These are phyloP conservation scores for Lacerta viridis DNA, from an alignment of 2,797 vertebrate species.

Conservation along the genomic window DNA sequence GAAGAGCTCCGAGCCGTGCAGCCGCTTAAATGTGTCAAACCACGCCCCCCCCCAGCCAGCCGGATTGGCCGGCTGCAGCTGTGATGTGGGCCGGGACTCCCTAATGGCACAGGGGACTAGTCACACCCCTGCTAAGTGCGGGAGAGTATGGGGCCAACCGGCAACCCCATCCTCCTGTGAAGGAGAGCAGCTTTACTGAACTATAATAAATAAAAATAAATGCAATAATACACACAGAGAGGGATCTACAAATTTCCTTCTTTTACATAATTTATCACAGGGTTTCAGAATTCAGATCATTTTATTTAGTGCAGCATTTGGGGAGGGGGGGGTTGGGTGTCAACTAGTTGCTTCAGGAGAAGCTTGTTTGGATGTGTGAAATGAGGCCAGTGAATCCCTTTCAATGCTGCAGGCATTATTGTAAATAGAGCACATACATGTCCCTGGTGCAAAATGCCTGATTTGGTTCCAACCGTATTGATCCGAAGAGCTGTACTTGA, in stretches of 20 bases:
- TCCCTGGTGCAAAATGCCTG: not conserved
- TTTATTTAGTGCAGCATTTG: not conserved
- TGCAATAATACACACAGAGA: not conserved
- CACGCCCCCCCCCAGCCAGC: too few species aligned
- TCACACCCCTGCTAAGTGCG: rapidly evolving
- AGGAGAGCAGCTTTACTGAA: too few species aligned
- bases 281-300: not conserved
- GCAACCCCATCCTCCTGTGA: too few species aligned
- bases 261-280: not conserved
- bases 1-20: too few species aligned
- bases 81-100: too few species aligned
- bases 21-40: too few species aligned
- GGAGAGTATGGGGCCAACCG: too few species aligned
- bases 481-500: not conserved
- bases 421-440: too few species aligned
- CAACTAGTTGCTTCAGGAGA: not conserved
- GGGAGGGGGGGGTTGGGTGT: not conserved
- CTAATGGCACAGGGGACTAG: too few species aligned
- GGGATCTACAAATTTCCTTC: not conserved
- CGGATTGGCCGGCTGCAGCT: too few species aligned
- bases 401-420: not conserved
- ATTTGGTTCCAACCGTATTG: not conserved
- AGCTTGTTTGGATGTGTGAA: not conserved
- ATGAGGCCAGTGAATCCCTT: not conserved
- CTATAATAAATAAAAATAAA: too few species aligned